These are phyloP conservation scores for Cryptosula pallasiana DNA, from an alignment of 2,888 invertebrate genomes.

Conservation along the genomic window DNA sequence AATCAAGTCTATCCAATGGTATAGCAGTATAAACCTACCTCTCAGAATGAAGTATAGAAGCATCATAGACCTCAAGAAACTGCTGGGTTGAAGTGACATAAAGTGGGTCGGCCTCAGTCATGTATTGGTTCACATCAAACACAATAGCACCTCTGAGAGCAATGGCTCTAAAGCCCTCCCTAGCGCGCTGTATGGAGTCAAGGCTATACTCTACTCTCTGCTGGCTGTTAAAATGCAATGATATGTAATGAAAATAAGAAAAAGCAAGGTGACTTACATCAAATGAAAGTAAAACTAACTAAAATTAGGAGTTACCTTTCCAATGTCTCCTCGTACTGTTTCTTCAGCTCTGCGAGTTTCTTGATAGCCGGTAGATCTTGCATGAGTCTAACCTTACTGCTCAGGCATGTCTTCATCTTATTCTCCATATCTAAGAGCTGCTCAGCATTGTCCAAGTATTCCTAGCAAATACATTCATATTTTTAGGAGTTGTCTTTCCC, in stretches of 20 bases:
- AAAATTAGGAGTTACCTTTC: too few relatives aligned
- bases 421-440: conserved; percentile 38
- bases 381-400: conserved; percentile 46
- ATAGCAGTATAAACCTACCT: too few relatives aligned
- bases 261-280: too few relatives aligned
- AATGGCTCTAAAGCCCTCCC: conserved; percentile 46
- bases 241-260: too few relatives aligned
- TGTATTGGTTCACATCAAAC: conserved; percentile 48
- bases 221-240: conserved; percentile 36
- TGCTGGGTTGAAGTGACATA: conserved; percentile 48
- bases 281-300: too few relatives aligned
- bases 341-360: conserved; percentile 49
- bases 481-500: too few relatives aligned
- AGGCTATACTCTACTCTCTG: conserved; percentile 41
- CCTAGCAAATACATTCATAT: too few relatives aligned
- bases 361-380: conserved; percentile 47
- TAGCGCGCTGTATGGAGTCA: conserved; percentile 40
- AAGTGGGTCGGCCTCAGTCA: conserved; percentile 44
- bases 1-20: too few relatives aligned
- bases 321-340: conserved; percentile 50
- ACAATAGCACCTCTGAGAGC: conserved; percentile 49
- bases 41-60: conserved; percentile 50
- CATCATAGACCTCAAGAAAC: conserved; percentile 45
- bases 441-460: conserved; percentile 44
- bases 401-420: conserved; percentile 43